Base-by-base conservation (phyloP, 2,113 vertebrate genomes). In the Brevimyrus niger region DNA sequence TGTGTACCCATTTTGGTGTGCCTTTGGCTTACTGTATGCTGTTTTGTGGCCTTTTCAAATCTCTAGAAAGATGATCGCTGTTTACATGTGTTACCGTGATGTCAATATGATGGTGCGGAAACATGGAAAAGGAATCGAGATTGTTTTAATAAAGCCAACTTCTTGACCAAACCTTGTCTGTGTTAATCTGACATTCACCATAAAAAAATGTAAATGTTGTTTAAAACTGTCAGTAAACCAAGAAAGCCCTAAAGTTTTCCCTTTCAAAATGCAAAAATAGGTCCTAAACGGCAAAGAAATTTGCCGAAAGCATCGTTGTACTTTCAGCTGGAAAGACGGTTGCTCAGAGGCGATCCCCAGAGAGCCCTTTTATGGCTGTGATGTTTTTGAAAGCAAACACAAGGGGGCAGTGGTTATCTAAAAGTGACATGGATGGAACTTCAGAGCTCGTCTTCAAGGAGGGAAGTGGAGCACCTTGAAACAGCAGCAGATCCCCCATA, bases 391-490 rank as follows among this genome's bases (percentile, higher is more conserved):
- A 89, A 85, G 17, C 21, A 4, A 69, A 89, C 91, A 89, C 80
- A 87, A 90, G 92, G 89, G 91, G 91, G 88, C 92, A 91, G 88
- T 46, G 58, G 80, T 88, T 89, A 80, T 69, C 85, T 86, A 88
- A 89, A 90, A 44, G 21, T 23, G 50, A 65, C 38, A 61, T 13
- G n/a, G 44, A 80, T 0, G 7, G 65, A 23, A 61, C 76, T 47
- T 27, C 17, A 61, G n/a, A 51, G 48, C 31, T 44, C 31, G n/a
- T 21, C 17, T 55, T 86, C 83, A 48, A 88, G 76, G 55, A 83
- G 58, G 15, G 69, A 58, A 42, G 47, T 7, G 3, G 88, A 88
- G 65, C 38, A 61, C 3, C 31, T 84, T 53, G 27, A 47, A 80
- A 44, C 27, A 7, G 23, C 44, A 23, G 9, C 11, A 17, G 55